phyloP scores from a whole-genome alignment of 1,140 invertebrate genomes.

The Manduca sexta region DNA sequence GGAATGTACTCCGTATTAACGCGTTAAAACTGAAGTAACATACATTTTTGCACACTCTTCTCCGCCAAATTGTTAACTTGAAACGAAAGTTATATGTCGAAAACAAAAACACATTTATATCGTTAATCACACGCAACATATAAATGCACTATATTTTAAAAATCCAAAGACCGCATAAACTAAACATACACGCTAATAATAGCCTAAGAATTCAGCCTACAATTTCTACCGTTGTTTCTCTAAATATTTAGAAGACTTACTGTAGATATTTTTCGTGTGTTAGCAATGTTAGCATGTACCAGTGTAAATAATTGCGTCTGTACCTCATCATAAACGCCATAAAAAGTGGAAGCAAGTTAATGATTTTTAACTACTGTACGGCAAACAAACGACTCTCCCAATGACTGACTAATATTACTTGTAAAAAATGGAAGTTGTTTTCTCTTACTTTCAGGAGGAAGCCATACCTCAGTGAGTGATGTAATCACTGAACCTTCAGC shows the following conservation, averaged over 20 bases:
- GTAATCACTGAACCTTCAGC: conserved; percentile 20
- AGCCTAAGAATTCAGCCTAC: not conserved
- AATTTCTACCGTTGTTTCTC: conserved; percentile 19
- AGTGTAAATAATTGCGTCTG: conserved; percentile 26
- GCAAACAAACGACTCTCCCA: not conserved
- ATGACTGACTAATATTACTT: not conserved
- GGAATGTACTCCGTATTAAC: not conserved
- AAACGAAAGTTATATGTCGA: too few species aligned
- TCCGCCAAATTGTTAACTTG: too few species aligned
- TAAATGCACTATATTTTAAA: not conserved
- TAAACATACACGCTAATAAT: not conserved
- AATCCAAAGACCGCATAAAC: not conserved
- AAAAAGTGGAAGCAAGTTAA: conserved; percentile 6
- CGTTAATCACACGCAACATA: too few species aligned
- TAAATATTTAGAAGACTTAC: conserved; percentile 48
- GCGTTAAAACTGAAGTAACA: too few species aligned
- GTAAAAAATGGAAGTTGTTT: not conserved
- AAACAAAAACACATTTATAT: too few species aligned
- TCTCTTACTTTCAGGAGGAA: conserved; percentile 50
- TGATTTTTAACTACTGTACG: conserved; percentile 4
- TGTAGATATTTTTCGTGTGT: conserved; percentile 29
- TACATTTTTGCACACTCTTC: too few species aligned
- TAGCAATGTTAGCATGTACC: conserved; percentile 7
- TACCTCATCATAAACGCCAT: conserved; percentile 10
- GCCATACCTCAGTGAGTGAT: conserved; percentile 58